Evolutionary conservation across 1,140 invertebrate genomes (phyloP).

Genomic region (Drosophila trapezifrons): DNA sequence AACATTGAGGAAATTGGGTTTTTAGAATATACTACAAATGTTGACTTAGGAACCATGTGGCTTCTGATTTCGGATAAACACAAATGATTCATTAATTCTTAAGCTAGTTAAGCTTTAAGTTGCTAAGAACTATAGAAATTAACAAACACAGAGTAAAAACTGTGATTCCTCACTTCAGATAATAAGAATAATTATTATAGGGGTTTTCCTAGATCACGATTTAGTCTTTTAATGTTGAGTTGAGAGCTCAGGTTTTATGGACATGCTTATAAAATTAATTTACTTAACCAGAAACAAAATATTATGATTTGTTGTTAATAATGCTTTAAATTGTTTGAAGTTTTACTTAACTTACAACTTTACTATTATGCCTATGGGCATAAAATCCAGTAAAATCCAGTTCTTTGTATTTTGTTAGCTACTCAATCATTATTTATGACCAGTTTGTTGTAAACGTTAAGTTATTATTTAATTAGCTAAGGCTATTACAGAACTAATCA

Average conservation of each 20-base stretch:
- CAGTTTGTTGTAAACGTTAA: background rate
- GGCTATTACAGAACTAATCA: too few relatives aligned
- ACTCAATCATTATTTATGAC: background rate
- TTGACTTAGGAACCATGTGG: background rate
- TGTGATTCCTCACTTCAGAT: background rate
- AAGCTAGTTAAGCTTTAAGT: background rate
- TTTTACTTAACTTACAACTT: background rate
- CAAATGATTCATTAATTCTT: background rate
- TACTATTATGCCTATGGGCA: background rate
- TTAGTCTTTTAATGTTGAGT: background rate
- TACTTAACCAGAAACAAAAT: background rate
- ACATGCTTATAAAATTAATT: background rate
- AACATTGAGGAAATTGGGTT: conserved; percentile 34
- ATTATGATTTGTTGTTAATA: background rate
- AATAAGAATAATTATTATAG: too few relatives aligned
- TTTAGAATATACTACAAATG: background rate
- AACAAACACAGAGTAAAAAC: background rate
- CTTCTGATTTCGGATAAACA: background rate
- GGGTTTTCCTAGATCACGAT: background rate
- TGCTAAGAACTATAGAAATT: background rate
- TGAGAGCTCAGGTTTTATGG: background rate
- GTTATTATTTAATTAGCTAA: background rate
- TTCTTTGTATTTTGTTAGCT: background rate
- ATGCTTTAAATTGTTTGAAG: background rate
- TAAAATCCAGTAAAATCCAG: background rate